These are phyloP conservation scores for Ophion obscuratus DNA, from an alignment of 2,888 invertebrate species.

Conservation along the genomic window DNA sequence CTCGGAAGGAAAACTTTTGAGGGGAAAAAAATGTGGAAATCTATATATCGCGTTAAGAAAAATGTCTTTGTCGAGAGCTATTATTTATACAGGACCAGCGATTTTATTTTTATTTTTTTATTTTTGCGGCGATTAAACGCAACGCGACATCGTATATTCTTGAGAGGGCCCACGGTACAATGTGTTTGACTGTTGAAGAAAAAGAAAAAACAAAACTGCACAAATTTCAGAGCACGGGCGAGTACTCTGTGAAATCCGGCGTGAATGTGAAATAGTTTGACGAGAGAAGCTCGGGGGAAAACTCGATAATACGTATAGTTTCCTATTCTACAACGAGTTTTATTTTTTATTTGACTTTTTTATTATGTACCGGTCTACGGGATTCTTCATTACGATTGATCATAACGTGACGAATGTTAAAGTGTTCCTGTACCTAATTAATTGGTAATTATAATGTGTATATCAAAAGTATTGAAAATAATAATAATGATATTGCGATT, in stretches of 20 bases:
- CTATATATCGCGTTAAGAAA: constrained; percentile 41
- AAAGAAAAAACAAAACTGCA: constrained; percentile 42
- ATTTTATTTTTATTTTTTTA: constrained; percentile 35
- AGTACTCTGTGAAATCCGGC: no score
- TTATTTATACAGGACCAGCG: constrained; percentile 50
- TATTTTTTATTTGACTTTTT: constrained; percentile 43
- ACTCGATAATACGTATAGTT: constrained; percentile 49
- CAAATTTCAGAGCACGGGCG: no score
- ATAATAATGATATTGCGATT: constrained; percentile 80
- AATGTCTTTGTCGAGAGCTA: constrained; percentile 41
- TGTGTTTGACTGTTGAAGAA: not conserved
- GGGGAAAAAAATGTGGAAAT: constrained; percentile 38
- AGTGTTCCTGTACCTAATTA: constrained; percentile 84
- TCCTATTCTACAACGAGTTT: constrained; percentile 40
- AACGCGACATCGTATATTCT: constrained; percentile 55
- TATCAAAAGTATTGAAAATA: constrained; percentile 76
- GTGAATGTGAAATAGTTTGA: not conserved
- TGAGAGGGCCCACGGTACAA: constrained; percentile 69
- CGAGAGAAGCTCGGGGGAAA: not conserved
- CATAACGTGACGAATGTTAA: constrained; percentile 80
- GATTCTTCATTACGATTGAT: constrained; percentile 77
- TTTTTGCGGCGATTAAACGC: constrained; percentile 21
- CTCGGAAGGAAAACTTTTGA: constrained; percentile 30
- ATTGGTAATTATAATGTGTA: constrained; percentile 71
- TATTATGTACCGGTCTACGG: constrained; percentile 58